Base-by-base conservation (phyloP, 2,888 invertebrate species). In the Thalpophila matura region DNA sequence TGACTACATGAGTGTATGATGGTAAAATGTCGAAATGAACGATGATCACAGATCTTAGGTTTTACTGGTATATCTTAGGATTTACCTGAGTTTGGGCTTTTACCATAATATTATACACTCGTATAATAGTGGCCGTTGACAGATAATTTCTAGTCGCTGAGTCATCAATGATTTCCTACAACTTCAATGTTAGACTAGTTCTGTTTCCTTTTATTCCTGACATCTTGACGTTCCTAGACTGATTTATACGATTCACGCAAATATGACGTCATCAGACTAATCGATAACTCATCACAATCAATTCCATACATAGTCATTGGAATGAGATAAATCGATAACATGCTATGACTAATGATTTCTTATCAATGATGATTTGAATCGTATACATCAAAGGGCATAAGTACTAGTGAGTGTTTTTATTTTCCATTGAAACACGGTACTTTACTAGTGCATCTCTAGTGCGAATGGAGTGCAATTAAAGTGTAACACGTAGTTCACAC, bases 401-500 rank as follows among this genome's bases (percentile, higher is more conserved):
- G n/a, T n/a, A n/a, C n/a, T n/a, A n/a, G n/a, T n/a, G n/a, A 16
- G n/a, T 18, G 27, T 29, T 49, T 33, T 26, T 20, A 43, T 43
- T 16, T 6, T 26, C n/a, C n/a, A n/a, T n/a, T n/a, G n/a, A n/a
- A n/a, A n/a, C n/a, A n/a, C n/a, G 29, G 65, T 53, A 4, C 51
- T 4, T 12, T 16, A 7, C 18, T 4, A 45, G 71, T 50, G 37
- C 57, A 53, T 7, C 5, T 26, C 20, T 14, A 72, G 65, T 57
- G 51, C 71, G 42, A 47, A 7, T 61, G 7, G 7, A 70, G 63
- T 62, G 49, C 54, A 40, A 24, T 27, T 12, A 7, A 6, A 69
- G 62, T 67, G 18, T 37, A 70, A 38, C n/a, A 7, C 33, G 47
- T 29, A 49, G 43, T 70, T 59, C 49, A 59, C 18, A 49, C 62